Base-by-base conservation (phyloP, 2,797 vertebrate species). In the Helostoma temminkii region DNA sequence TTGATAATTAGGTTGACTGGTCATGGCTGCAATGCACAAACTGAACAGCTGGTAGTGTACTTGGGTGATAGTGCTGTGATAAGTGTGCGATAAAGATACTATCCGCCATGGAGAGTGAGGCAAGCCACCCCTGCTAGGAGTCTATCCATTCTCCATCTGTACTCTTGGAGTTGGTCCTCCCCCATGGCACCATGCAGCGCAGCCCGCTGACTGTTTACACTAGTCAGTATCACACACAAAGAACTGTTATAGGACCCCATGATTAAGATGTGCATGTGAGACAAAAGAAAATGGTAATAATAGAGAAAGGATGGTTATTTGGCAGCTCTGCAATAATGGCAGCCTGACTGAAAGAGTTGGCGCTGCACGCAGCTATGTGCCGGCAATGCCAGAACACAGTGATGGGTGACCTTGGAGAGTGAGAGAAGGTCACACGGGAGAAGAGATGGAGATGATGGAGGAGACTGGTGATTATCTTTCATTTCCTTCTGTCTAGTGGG, bases 81-180 rank as follows among this genome's bases (percentile, higher is more conserved):
- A 84, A 88, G 78, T 55, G 74, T 65, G 78, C 50, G 70, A 83
- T 91, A 90, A 90, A 86, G 81, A 88, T 85, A 89, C 82, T 87
- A 90, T 93, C 88, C 75, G 80, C 91, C 80, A 60, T 71, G 72
- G 84, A 9, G 82, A 82, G 91, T 18, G 65, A 88, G 85, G 82
- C 60, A 37, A 73, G 68, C 69, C 80, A 45, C 73, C 76, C 87
- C 76, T 88, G 84, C 86, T 71, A 81, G 65, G 86, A 84, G 78
- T 84, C 81, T 82, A 86, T 84, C 80, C 81, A 55, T 85, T 86
- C 89, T 91, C 92, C 91, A 93, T 93, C 91, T 93, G 92, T 84
- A 87, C 81, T 52, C 76, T 90, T 88, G 83, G 87, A 92, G 69
- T 59, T 7, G 5, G 78, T 74, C 81, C 79, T 87, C 84, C 80